Base-by-base conservation (phyloP, 2,797 vertebrate genomes). In the Aulostomus chinensis region DNA sequence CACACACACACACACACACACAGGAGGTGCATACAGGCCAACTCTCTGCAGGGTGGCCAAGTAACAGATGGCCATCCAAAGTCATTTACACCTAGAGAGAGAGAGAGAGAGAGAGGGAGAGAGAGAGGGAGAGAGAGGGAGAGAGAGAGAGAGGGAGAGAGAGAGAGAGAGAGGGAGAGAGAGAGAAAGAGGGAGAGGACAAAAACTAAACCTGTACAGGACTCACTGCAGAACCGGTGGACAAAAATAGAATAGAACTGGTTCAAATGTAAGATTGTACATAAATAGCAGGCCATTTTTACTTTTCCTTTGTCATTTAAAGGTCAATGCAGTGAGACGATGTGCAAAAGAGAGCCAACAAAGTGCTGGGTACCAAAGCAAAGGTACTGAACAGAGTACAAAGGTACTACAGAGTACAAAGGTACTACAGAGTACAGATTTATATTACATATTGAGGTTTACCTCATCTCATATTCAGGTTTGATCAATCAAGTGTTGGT, bases 41-140 rank as follows among this genome's bases (percentile, higher is more conserved):
- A 78, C 75, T 88, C 82, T 83, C 86, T 73, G 85, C 84, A 83
- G 85, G 86, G 83, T 52, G 83, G 83, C 84, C 77, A 14, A 66
- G 73, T 80, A 89, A 86, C 87, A 89, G 86, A 88, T 89, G 87
- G 86, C 72, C 72, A 47, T 77, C 82, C 85, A 89, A 89, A 87
- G 87, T 89, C 86, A 89, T 89, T 89, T 87, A 88, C 82, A 89
- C 84, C 81, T 78, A 79, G 69, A 81, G 60, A 73, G 72, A 48
- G 65, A 53, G 58, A 55, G 32, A 42, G 39, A 63, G 68, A 33
- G 50, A 26, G 60, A 35, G 15, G 46, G 38, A 39, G 49, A 37
- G 41, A 50, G 33, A 38, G 52, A 36, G 35, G 24, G 11, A 20
- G 38, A 29, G 18, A 22, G 54, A 29, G 15, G 29, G 38, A 30